Base-by-base conservation (phyloP, 2,797 vertebrate species). In the Arctocebus calabarensis region DNA sequence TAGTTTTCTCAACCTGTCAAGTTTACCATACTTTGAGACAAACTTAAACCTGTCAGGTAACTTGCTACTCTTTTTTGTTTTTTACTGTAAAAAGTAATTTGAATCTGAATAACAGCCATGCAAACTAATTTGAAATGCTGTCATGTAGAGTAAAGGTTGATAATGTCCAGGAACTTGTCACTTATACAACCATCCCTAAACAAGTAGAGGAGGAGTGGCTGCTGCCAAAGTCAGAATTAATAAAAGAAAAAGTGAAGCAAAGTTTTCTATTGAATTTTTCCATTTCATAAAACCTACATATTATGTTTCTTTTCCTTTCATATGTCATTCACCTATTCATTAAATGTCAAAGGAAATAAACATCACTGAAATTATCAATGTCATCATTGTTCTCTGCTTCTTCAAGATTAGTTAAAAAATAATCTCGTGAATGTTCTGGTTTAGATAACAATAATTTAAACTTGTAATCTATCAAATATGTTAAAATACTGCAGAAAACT, bases 11-110 rank as follows among this genome's bases (percentile, higher is more conserved):
- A 95, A 81, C 3, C 7, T 91, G 16, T 91, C 2, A 19, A 0
- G 48, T 59, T 84, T 95, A 62, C 48, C 43, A 91, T n/a, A 79
- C 29, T 97, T 32, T 75, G 70, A 96, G 59, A 96, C 1, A 96
- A 19, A 0, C 37, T 88, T 93, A 86, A 17, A 77, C 12, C 29
- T 81, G 3, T 25, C 45, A 95, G 66, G 64, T 82, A n/a, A 74
- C 11, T 52, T 94, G 20, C 16, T 7, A 77, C 29, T 27, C 66
- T 55, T 11, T 27, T 77, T 59, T 19, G 14, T 77, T 64, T 94
- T 37, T 12, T 94, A 52, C 8, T 90, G 4, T 90, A n/a, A 1
- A 94, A 96, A 96, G n/a, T 32, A 34, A 4, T 77, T 62, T 90
- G 29, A 71, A 82, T 71, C 94, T 93, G 17, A 71, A 27, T 96